Base-by-base conservation (phyloP, 2,113 vertebrate genomes). In the Thunnus thynnus region DNA sequence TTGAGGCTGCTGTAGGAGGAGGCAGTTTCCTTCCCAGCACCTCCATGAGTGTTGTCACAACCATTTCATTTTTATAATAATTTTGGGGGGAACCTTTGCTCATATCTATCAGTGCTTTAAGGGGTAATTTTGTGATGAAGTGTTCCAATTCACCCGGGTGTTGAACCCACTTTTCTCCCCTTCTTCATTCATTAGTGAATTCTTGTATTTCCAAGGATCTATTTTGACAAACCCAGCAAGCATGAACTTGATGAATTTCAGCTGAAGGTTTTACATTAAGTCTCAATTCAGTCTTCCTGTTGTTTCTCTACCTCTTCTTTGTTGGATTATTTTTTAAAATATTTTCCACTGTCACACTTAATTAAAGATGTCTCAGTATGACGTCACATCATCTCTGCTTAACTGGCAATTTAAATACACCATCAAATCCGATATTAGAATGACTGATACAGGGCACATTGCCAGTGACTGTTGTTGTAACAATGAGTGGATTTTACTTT, bases 71-170 rank as follows among this genome's bases (percentile, higher is more conserved):
- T 41, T 9, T 70, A 11, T 16, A 17, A 32, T 12, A 17, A 76
- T 47, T 60, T 46, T 44, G 0, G 1, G 52, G 57, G 13, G 58
- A 67, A 68, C 58, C 41, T 46, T 74, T 1, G 18, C 62, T 55
- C 41, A 1, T 70, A 52, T 63, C 51, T 20, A 51, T 32, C 60
- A 7, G 8, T 47, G 56, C 62, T 72, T 80, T 73, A 20, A 36
- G 70, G 56, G 64, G 68, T 27, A 77, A 50, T 36, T 46, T 36
- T 70, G 69, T 47, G 84, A 73, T 73, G 22, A 72, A 82, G 41
- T 61, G 54, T 58, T 17, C 20, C 48, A 56, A 61, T 41, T 76
- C 76, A 76, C 62, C 61, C 62, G n/a, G 12, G 11, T 46, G 52
- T 41, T 63, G 57, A 81, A 56, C 41, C 16, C 44, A 62, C 52